Percentiles rank a stretch among this genome's conserved stretches.
These are phyloP conservation scores for Chymomyza amoena DNA, from an alignment of 2,888 invertebrate genomes.

Conservation along the genomic window DNA sequence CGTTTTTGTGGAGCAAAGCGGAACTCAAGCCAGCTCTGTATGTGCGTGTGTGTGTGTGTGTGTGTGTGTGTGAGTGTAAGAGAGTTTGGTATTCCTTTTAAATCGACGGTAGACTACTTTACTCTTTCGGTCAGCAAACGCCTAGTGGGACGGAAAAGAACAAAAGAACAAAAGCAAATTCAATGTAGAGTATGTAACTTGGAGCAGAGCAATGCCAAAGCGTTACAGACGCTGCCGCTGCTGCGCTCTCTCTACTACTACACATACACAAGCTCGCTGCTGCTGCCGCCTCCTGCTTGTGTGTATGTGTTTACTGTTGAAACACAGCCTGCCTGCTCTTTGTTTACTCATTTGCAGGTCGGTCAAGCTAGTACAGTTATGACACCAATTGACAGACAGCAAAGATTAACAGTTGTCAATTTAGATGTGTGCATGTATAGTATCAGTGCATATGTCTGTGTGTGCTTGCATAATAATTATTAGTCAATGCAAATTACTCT, in stretches of 20 bases:
- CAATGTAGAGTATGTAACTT: slow-evolving; percentile 25
- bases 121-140: neutral
- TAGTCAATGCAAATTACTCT: too few relatives aligned
- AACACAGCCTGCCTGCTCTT: slow-evolving; percentile 21
- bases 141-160: neutral
- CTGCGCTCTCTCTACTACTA: neutral
- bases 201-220: slow-evolving; percentile 25
- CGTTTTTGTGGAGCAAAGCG: slow-evolving; percentile 37
- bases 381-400: slow-evolving; percentile 22
- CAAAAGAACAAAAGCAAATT: neutral
- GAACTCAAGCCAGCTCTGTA: neutral
- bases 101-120: slow-evolving; percentile 7
- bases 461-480: too few relatives aligned
- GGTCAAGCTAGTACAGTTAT: slow-evolving; percentile 31
- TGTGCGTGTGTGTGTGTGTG: slow-evolving; percentile 4
- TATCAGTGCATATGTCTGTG: too few relatives aligned
- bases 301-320: neutral
- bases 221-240: slow-evolving; percentile 35
- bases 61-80: neutral
- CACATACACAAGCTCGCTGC: neutral
- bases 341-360: slow-evolving; percentile 43
- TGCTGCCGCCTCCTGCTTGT: slow-evolving; percentile 11
- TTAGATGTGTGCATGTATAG: too few relatives aligned
- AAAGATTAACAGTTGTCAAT: neutral
- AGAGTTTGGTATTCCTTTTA: slow-evolving; percentile 57